Percentiles rank a stretch among this genome's conserved stretches.
These are phyloP conservation scores for Sebastes fasciatus DNA, from an alignment of 2,113 vertebrate species.

Conservation along the genomic window DNA sequence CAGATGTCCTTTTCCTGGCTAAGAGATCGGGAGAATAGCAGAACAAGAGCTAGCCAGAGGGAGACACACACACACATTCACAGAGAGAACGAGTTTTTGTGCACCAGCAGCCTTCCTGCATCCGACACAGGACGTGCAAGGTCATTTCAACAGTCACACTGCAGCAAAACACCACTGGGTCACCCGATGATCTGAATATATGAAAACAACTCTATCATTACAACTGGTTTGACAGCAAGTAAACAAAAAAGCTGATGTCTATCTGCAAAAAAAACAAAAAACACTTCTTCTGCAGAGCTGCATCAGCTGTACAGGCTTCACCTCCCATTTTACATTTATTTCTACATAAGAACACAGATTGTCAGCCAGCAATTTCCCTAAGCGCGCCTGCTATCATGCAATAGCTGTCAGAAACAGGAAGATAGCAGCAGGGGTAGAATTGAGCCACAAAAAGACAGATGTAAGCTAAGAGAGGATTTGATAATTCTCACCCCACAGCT, in stretches of 20 bases:
- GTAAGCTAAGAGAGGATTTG: constrained; percentile 18
- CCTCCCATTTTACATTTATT: constrained; percentile 20
- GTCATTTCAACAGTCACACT: constrained; percentile 66
- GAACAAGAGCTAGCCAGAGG: constrained; percentile 62
- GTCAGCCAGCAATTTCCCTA: constrained; percentile 23
- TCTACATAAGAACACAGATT: constrained; percentile 24
- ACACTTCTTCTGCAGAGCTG: not conserved
- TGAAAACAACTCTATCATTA: constrained; percentile 34
- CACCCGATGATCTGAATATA: constrained; percentile 51
- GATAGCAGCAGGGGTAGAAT: constrained; percentile 30
- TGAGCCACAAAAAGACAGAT: constrained; percentile 47
- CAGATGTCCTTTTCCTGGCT: constrained; percentile 79
- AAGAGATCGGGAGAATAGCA: constrained; percentile 62
- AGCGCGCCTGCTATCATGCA: constrained; percentile 17
- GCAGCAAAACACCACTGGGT: constrained; percentile 58
- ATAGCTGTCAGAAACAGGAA: constrained; percentile 28
- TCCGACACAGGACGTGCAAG: constrained; percentile 66
- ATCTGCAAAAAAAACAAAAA: constrained; percentile 17
- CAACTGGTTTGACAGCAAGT: constrained; percentile 26
- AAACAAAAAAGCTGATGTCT: constrained; percentile 34
- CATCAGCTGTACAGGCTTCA: not conserved
- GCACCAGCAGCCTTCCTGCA: constrained; percentile 62
- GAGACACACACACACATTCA: constrained; percentile 6
- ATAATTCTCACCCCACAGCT: constrained; percentile 49
- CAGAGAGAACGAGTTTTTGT: constrained; percentile 37